Base-by-base conservation (phyloP, 2,797 vertebrate species). In the Dipus sagitta region DNA sequence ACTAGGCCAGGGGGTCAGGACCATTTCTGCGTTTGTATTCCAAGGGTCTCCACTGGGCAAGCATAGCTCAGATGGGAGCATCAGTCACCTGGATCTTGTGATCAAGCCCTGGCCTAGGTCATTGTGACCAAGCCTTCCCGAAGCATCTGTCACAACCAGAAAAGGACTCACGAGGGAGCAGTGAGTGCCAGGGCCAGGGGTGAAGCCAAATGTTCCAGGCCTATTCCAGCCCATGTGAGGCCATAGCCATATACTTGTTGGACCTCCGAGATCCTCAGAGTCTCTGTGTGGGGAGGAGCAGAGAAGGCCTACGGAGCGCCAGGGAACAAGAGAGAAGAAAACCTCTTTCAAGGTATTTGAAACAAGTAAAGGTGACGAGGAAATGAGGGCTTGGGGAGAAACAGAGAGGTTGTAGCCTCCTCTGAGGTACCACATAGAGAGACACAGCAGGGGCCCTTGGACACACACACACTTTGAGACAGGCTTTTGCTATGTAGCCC, bases 361-460 rank as follows among this genome's bases (percentile, higher is more conserved):
- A n/a, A 38, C 2, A 28, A 13, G 30, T 1, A 11, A 28, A n/a
- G 54, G 71, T 10, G 70, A 24, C 0, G 5, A 30, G 88, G 34
- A n/a, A 26, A 5, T 3, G 20, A 4, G 3, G 32, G 70, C 75
- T 70, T 52, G 54, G 52, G 6, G 21, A n/a, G 34, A 70, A 32
- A 23, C 60, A 26, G 6, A 0, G 52, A 1, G 12, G 23, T 0
- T 7, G 6, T 5, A 15, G 2, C 34, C 20, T 52, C 34, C 20
- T 52, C 64, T 1, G 0, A 62, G 68, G 26, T 12, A 4, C 28
- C 28, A 6, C 1, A 3, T 0, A 1, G 47, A 28, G 20, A 47
- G 47, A 47, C 47, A 54, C 60, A 20, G 79, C 11, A 58, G 83
- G 78, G 54, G 47, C 47, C 52, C 60, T 0, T 0, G 67, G 60